A percentile compares a stretch with the other conserved stretches of the same genome.
Evolutionary conservation across 2,797 vertebrate species (phyloP).

Genomic region (Chaunax sp.): DNA sequence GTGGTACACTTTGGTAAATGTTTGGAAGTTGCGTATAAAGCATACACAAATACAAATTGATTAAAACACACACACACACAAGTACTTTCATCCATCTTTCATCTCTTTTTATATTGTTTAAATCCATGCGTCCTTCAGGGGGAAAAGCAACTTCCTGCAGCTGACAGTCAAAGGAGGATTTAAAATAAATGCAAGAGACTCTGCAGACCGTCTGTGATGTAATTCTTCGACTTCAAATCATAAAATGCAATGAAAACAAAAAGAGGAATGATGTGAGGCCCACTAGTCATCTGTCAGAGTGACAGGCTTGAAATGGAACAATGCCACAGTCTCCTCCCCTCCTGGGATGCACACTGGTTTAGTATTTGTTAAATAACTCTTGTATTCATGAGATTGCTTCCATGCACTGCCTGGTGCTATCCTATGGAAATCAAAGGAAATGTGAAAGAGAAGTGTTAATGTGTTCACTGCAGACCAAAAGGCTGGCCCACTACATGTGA

Average conservation of each 20-base stretch:
- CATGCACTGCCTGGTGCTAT: constrained; percentile 49
- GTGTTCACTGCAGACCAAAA: constrained; percentile 40
- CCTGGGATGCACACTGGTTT: constrained; percentile 60
- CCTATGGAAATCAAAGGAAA: constrained; percentile 60
- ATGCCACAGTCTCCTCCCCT: constrained; percentile 68
- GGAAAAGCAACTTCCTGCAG: constrained; percentile 30
- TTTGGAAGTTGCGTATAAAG: not conserved
- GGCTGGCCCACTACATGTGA: constrained; percentile 7
- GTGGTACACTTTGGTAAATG: constrained; percentile 14
- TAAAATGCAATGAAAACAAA: constrained; percentile 73
- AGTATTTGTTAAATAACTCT: constrained; percentile 78
- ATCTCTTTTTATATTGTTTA: constrained; percentile 25
- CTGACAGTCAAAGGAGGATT: constrained; percentile 62
- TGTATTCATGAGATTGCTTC: constrained; percentile 64
- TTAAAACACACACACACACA: constrained; percentile 8
- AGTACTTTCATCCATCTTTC: not conserved
- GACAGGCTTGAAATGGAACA: constrained; percentile 80
- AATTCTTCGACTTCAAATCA: constrained; percentile 73
- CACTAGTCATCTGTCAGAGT: constrained; percentile 78
- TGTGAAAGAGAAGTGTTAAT: constrained; percentile 66
- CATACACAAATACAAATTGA: constrained; percentile 10
- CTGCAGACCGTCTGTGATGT: constrained; percentile 52
- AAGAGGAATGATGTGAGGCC: constrained; percentile 68
- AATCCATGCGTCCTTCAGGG: constrained; percentile 28
- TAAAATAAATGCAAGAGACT: constrained; percentile 59